Conservation (phyloP, 1,140 invertebrate genomes). For the Cardiocondyla obscurior region DNA sequence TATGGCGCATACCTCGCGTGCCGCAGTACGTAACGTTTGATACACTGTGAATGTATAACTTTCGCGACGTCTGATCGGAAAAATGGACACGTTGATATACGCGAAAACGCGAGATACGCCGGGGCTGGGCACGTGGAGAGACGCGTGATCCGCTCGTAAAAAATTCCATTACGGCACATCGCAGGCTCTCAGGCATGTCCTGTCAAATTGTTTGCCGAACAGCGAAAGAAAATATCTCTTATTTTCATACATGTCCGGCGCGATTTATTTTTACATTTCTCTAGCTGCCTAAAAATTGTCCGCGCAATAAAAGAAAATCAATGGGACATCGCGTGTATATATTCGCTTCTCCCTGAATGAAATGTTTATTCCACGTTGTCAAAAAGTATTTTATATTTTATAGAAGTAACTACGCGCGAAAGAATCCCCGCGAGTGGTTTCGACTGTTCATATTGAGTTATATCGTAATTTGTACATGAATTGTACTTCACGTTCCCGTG, state of each 20-base stretch:
- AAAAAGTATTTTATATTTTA: neutral
- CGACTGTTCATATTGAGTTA: too few species aligned
- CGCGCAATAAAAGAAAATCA: neutral
- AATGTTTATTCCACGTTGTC: neutral
- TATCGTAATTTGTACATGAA: neutral
- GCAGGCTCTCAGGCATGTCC: neutral
- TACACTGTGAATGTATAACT: neutral
- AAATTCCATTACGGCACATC: slow-evolving; percentile 34
- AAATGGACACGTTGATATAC: slow-evolving; percentile 7
- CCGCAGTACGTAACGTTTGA: neutral
- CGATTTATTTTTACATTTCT: slow-evolving; percentile 40
- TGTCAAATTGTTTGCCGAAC: slow-evolving; percentile 36
- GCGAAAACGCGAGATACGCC: slow-evolving; percentile 5
- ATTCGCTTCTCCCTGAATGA: neutral
- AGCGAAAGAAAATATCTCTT: slow-evolving; percentile 39
- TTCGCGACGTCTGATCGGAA: slow-evolving; percentile 3
- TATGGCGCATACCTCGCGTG: slow-evolving; percentile 4
- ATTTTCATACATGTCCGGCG: slow-evolving; percentile 24
- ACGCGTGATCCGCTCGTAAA: slow-evolving; percentile 28
- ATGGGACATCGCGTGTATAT: neutral
- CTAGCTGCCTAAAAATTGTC: neutral
- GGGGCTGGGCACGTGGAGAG: neutral
- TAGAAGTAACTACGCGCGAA: neutral
- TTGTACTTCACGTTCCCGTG: neutral
- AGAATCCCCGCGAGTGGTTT: too few species aligned